Base-by-base conservation (phyloP, 2,797 vertebrate species). In the Crocodylus rhombifer region DNA sequence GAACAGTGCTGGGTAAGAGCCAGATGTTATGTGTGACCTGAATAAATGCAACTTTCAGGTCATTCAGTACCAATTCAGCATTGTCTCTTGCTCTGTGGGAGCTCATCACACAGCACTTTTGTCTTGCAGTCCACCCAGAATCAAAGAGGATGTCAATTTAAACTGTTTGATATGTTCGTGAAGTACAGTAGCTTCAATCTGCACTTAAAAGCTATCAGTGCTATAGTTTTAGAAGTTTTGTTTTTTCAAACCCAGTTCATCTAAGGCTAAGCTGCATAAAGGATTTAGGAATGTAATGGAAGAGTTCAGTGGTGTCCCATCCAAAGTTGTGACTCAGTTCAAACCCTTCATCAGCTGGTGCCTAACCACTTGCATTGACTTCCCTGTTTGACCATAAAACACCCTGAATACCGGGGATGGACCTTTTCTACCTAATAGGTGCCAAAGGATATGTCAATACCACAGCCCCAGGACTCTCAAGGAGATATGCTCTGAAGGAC, bases 121-220 rank as follows among this genome's bases (percentile, higher is more conserved):
- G 11, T 55, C 17, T 75, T 56, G 11, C 2, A 71, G 0, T 51
- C 67, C 1, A 0, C 6, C 15, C 2, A 7, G 10, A 4, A 78
- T 51, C 17, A 25, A 84, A 78, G 55, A 64, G 89, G 80, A 76
- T 5, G 1, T 30, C 14, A 5, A 18, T 14, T 14, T 16, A 94
- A 89, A 92, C 36, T 71, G 67, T 69, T 30, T 33, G 30, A 89
- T 0, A 2, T 56, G 12, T 42, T 61, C 20, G 51, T 42, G 42
- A 13, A 13, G 69, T 55, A 2, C 76, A 80, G 76, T 0, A 2
- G 14, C 33, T 15, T 86, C 26, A 56, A 80, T 30, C 74, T 58
- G 14, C 1, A 0, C 33, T 78, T 87, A 30, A 21, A 51, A 51
- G 9, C 33, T 16, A 3, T 28, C 26, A 80, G 21, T 28, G 73